phyloP scores from a whole-genome alignment of 2,797 vertebrate genomes.

The Cossypha heuglini region DNA sequence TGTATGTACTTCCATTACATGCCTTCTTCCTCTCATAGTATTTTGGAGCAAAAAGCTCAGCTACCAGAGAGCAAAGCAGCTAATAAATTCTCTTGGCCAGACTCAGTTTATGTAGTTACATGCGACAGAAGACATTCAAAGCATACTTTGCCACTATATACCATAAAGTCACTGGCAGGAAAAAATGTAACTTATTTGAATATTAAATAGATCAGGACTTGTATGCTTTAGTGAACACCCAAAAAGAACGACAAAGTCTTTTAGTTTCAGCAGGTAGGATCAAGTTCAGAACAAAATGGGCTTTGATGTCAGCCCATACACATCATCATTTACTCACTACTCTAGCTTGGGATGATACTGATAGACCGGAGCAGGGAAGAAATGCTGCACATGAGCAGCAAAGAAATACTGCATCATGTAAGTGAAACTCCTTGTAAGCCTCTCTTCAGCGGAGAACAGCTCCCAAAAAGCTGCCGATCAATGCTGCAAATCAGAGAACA shows the following conservation, averaged over 20 bases:
- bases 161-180: neutral
- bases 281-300: conserved; percentile 6
- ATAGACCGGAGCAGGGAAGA: neutral
- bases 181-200: neutral
- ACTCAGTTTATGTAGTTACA: neutral
- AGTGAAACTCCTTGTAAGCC: neutral
- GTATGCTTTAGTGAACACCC: neutral
- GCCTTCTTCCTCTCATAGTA: neutral
- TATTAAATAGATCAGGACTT: neutral
- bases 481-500: conserved; percentile 50
- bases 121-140: neutral
- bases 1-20: neutral
- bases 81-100: neutral
- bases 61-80: neutral
- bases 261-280: neutral
- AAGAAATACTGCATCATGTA: neutral
- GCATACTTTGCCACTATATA: neutral
- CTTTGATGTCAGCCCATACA: neutral
- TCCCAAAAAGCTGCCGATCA: conserved; percentile 11
- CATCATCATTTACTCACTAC: neutral
- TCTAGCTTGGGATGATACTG: neutral
- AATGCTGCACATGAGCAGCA: conserved; percentile 10
- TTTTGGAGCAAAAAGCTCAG: neutral
- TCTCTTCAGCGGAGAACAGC: neutral
- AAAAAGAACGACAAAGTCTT: neutral